Base-by-base conservation (phyloP, 2,888 invertebrate species). In the Habrosyne pyritoides region DNA sequence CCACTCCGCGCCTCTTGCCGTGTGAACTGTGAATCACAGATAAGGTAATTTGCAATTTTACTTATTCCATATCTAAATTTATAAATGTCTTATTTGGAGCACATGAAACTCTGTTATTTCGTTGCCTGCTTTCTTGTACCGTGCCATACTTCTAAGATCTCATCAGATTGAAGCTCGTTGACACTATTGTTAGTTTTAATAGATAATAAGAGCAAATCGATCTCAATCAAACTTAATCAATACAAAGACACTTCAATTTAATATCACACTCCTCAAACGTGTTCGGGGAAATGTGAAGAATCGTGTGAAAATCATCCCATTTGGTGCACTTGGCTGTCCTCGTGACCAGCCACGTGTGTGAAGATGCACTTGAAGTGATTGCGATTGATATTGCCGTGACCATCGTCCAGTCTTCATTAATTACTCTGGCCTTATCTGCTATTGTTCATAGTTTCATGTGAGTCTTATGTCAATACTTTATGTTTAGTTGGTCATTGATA, bases 291-390 rank as follows among this genome's bases (percentile, higher is more conserved):
- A 36, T 36, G 36, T 36, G 18, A 42, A 42, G 42, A 18, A 18
- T 42, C 8, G 42, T 14, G 14, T 7, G 42, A 42, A 42, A 42
- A 36, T 6, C 5, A 42, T 42, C 18, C 42, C 42, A 42, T 6
- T 42, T 42, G 6, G 42, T 42, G 18, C 42, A 42, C 36, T 14
- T 8, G 42, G 2, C 14, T 18, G 42, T 42, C 42, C 42, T 42
- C 42, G 42, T 42, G 42, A 42, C 18, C 42, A 42, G 14, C 42
- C 42, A 18, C 42, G 42, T 42, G 42, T n/a, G 36, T 36, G 33
- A 36, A 7, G 36, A 36, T 36, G 36, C 42, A 42, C 18, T 42
- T 18, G 42, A 18, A 33, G 5, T 33, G 33, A 33, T 4, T n/a
- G 4, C 33, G 12, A n/a, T 42, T 42, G 7, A 42, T 14, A 42